Evolutionary conservation across 2,888 invertebrate genomes (phyloP).

Genomic region (Sipunculus nudus): DNA sequence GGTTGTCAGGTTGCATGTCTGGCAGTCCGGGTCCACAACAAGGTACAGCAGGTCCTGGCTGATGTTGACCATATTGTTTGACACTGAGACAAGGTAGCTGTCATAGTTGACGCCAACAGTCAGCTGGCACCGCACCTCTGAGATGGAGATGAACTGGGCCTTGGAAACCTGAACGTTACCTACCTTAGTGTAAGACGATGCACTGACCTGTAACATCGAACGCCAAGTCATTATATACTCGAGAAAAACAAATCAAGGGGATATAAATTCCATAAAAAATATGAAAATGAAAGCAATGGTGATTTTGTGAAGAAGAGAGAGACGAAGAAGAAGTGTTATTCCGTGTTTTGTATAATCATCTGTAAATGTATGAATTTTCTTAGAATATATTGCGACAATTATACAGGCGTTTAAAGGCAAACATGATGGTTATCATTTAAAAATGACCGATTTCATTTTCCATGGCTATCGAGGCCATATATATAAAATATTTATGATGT

Average conservation of each 20-base stretch:
- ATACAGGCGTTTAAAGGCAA: no score
- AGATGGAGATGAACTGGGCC: constrained; percentile 42
- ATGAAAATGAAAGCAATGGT: no score
- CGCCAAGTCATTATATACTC: no score
- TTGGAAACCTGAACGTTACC: constrained; percentile 19
- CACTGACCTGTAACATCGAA: no score
- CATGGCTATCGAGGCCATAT: neutral
- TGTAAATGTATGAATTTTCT: no score
- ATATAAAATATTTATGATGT: neutral
- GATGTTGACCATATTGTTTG: constrained; percentile 36
- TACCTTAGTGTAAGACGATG: constrained; percentile 21
- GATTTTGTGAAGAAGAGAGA: no score
- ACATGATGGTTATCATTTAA: no score
- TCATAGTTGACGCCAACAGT: constrained; percentile 18
- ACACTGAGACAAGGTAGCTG: constrained; percentile 29
- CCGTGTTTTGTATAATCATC: no score
- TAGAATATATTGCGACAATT: no score
- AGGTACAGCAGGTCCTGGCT: constrained; percentile 35
- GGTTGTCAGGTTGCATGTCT: constrained; percentile 16
- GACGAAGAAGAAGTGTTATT: no score
- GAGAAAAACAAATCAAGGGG: no score
- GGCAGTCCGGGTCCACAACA: constrained; percentile 26
- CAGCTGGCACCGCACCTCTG: constrained; percentile 46
- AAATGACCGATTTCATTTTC: neutral
- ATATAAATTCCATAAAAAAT: no score